Evolutionary conservation across 1,140 invertebrate genomes (phyloP), one percentile per base, ranked within the genome.

Genomic region (Steinernema feltiae): DNA sequence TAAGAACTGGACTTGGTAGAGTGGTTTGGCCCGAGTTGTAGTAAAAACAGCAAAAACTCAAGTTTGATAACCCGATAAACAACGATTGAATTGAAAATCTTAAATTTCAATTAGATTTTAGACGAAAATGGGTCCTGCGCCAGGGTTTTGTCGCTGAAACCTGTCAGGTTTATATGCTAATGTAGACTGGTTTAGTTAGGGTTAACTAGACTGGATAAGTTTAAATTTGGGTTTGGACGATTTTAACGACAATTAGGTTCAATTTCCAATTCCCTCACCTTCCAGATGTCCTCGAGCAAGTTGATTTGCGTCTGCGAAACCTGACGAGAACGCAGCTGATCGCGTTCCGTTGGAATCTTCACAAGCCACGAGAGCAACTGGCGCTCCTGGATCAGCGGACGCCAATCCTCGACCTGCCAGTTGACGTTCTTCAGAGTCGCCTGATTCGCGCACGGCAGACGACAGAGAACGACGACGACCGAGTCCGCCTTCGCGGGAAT

Each of bases 401-500:
- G 97, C 97, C 97, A 99, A 87, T 98, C 94, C 76, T 96, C 94
- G 87, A 85, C 83, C 87, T 86, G 91, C 92, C 96, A 98, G 87
- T 98, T 98, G 93, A 97, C 96, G 87, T 98, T 96, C 87, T 98
- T 96, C 12, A 97, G 88, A 41, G 93, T 95, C 86, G 92, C 95
- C 87, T 97, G 94, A 2, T 94, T 93, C 71, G 96, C 95, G 89
- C 97, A 99, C 1, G 97, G 97, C 88, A 98, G 94, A 0, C 97
- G 90, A 85, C 97, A 99, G 0, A 99, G 89, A 69, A 99, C 88
- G 0, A 99, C 95, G n/a, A 99, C 97, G 48, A 99, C 95, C 0
- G 95, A 97, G 87, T 99, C 97, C 7, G 96, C 95, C 89, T 99
- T 99, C 15, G 97, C 96, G 1, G 97, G 97, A 83, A 99, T 98